Evolutionary conservation across 2,797 vertebrate genomes (phyloP), one percentile per base, ranked within the genome.

Genomic region (Atherinosoma microstoma): DNA sequence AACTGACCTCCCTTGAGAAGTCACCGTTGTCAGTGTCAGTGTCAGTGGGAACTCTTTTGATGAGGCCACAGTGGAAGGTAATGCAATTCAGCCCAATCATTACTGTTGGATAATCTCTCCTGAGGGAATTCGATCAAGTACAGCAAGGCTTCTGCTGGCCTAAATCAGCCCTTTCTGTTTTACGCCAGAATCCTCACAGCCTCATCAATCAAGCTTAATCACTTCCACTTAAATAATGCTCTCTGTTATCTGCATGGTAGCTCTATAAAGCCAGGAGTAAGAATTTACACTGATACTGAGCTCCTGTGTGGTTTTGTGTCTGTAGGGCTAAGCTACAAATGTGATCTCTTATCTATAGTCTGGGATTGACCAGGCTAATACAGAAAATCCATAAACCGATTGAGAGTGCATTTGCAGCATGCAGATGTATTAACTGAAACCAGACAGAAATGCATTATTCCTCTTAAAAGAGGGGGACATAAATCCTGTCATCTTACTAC

Each of bases 181-280:
- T 32, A 22, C n/a, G 58, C 24, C 24, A 38, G 40, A 75, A 53
- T 78, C 53, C 34, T 70, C 16, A 64, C 45, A 58, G 67, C 34
- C 61, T 85, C 87, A 87, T 89, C 87, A 80, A 85, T 90, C 87
- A 89, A 58, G n/a, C 68, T 79, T 85, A 90, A 86, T 92, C 79
- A 88, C 84, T 70, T 78, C 58, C 67, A 85, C 67, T 84, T 76
- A 82, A 68, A 84, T 69, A 71, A 72, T 67, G 11, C 40, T 77
- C 49, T 58, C 18, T 62, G 70, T 70, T 74, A 75, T 77, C 51
- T 38, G 54, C 51, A 56, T 30, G 34, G 67, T 54, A 20, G 73
- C 67, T 76, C 62, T n/a, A 20, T 63, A 60, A 84, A 70, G 57
- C n/a, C 36, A 9, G 15, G 60, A 66, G 57, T 56, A 74, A 73